Evolutionary conservation across 2,888 invertebrate genomes (phyloP), one percentile per base, ranked within the genome.

Genomic region (Dasypolia templi): DNA sequence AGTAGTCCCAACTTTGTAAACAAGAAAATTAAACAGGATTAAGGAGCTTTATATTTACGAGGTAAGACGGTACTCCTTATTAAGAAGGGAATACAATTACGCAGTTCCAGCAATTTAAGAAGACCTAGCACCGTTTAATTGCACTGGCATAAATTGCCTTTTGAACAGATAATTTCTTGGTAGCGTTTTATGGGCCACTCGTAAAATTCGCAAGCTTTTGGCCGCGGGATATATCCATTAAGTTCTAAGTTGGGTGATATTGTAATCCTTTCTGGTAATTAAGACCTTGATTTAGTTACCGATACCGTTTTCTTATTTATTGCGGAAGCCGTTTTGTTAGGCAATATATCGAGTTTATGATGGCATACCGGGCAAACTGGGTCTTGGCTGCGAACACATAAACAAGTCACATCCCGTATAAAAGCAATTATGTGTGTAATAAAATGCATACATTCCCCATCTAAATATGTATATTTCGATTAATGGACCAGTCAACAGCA

Each of bases 61-160:
- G 91, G 91, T 92, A 92, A 93, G 91, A 90, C 90, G 91, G 89
- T 91, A 89, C 90, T 93, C 90, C 92, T 93, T 92, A 93, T 92
- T 93, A 93, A 92, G 90, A 89, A 89, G 89, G 75, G 90, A 93
- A 93, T 93, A 94, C 94, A 94, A 94, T 94, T 94, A 94, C 92
- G 91, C 93, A 93, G 91, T 93, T 89, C 91, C 91, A 93, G 92
- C 93, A 92, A 93, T 93, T 94, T 93, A 92, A 92, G 92, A 89
- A 94, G 93, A 94, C 93, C 91, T 92, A 93, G 90, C 89, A 88
- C 88, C 91, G 90, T 93, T 93, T 94, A 94, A 94, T 94, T 94
- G 92, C 93, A 91, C 86, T 88, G 85, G 89, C 91, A 93, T 94
- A 93, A 94, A 94, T 94, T 94, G 92, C 92, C 90, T 90, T 91